These are phyloP conservation scores for Halcyon malimbica DNA, from an alignment of 2,113 vertebrate species.

Conservation along the genomic window DNA sequence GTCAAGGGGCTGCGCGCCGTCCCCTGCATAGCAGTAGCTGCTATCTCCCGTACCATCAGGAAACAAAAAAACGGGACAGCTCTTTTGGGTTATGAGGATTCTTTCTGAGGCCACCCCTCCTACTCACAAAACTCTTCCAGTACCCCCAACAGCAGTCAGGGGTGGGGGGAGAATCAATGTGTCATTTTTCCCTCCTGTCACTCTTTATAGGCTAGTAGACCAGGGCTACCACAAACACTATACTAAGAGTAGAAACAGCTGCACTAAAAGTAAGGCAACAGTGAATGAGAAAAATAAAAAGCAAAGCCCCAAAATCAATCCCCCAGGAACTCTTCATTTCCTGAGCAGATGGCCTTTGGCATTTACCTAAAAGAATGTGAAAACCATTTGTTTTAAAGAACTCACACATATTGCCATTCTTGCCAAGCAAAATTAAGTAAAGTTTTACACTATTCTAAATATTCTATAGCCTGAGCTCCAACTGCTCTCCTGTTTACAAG, in stretches of 20 bases:
- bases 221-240: background rate
- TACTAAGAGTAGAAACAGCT: background rate
- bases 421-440: background rate
- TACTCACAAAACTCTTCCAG: background rate
- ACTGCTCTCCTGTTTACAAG: background rate
- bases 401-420: background rate
- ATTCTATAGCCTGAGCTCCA: background rate
- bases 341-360: background rate
- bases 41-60: fast-evolving
- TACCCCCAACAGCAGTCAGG: background rate
- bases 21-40: too few relatives aligned
- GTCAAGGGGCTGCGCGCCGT: background rate
- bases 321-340: background rate
- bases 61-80: background rate
- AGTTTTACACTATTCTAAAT: background rate
- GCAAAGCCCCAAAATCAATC: background rate
- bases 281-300: background rate
- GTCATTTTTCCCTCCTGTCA: background rate
- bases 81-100: background rate
- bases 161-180: background rate
- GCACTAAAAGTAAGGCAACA: background rate
- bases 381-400: background rate
- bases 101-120: background rate
- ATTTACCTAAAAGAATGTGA: background rate
- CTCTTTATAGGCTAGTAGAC: background rate